Evolutionary conservation across 2,797 vertebrate species (phyloP).

Genomic region (Pterois miles): DNA sequence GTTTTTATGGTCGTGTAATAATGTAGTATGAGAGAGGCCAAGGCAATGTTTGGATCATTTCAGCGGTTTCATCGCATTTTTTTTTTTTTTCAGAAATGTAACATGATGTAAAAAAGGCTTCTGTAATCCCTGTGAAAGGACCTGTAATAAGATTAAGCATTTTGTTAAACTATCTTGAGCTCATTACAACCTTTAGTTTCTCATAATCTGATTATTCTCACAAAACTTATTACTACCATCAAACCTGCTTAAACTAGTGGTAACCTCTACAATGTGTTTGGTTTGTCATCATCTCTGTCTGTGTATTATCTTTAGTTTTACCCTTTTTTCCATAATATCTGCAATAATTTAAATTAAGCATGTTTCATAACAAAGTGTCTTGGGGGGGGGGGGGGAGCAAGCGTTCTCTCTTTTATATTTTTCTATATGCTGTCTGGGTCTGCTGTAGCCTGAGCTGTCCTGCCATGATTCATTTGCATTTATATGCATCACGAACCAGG

Average conservation of each 20-base stretch:
- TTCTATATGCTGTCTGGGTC: not conserved
- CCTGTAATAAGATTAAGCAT: conserved; percentile 23
- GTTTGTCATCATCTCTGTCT: not conserved
- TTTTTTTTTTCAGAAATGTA: not conserved
- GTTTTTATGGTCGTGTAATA: not conserved
- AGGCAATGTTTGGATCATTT: not conserved
- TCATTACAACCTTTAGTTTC: conserved; percentile 19
- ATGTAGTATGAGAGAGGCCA: not conserved
- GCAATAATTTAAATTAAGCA: not conserved
- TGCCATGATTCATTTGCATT: conserved; percentile 49
- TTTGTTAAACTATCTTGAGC: conserved; percentile 20
- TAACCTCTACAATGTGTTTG: not conserved
- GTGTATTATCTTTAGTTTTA: not conserved
- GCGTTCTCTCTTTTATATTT: not conserved
- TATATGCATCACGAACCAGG: conserved; percentile 42
- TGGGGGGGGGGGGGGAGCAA: not conserved
- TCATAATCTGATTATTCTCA: conserved; percentile 31
- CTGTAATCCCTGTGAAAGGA: conserved; percentile 12
- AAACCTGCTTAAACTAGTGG: conserved; percentile 18
- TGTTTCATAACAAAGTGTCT: not conserved
- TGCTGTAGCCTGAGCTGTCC: conserved; percentile 8
- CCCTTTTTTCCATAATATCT: not conserved
- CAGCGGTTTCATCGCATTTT: not conserved
- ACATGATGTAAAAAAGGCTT: not conserved
- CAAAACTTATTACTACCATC: conserved; percentile 11